Evolutionary conservation across 2,797 vertebrate genomes (phyloP), one percentile per base, ranked within the genome.

Genomic region (Falco biarmicus): DNA sequence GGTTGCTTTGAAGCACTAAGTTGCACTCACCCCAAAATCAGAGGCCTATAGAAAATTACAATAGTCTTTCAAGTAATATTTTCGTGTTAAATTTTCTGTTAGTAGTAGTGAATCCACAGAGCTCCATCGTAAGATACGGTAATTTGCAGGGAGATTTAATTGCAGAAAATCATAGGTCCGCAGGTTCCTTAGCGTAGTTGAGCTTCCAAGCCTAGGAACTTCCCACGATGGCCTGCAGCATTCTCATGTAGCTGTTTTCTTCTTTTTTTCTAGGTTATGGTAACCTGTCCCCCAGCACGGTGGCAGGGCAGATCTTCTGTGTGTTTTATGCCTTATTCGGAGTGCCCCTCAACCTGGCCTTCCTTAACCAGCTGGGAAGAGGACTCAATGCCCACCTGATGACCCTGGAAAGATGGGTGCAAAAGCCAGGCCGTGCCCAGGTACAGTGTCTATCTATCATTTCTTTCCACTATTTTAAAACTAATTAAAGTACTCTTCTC

Each of bases 261-360:
- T 75, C n/a, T 63, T 70, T 83, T 69, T 48, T n/a, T 48, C 15
- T 96, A 99, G 99, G 99, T 25, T 99, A 99, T 10, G 99, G 99
- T 20, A 99, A 99, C 96, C 97, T 99, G 64, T 99, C 99, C 2
- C 99, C 99, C 74, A 99, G 98, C 97, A 99, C 99, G 0, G 98
- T 98, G 61, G 97, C 98, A 5, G 99, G 99, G 24, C 99, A 99
- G 91, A 98, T 99, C 77, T 99, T 99, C 96, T 99, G 99, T 91
- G 99, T 99, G 69, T 99, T 99, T 95, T 99, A 99, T 9, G 99
- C 99, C 3, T 97, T 99, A 34, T 98, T 99, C 43, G 99, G 99
- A 51, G 99, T 99, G 65, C 99, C 99, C 0, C 98, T 99, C 83
- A 99, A 99, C 48, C 95, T 99, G 93, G 95, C 98, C 65, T 99